These are phyloP conservation scores for Oscheius sp. DNA, from an alignment of 2,888 invertebrate species.

Conservation along the genomic window DNA sequence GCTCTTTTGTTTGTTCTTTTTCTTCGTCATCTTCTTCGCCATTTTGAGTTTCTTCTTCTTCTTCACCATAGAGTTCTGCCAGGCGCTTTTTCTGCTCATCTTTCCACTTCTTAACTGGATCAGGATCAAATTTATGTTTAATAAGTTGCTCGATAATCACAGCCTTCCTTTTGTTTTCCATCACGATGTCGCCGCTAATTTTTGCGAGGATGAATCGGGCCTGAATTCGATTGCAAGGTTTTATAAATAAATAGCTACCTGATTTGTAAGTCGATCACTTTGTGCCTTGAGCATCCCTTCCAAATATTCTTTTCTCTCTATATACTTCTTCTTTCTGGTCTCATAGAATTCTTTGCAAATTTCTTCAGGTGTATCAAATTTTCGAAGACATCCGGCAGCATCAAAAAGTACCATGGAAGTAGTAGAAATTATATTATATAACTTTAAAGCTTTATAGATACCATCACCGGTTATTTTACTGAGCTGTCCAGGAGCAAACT, in stretches of 20 bases:
- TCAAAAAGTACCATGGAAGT: slow-evolving; percentile 88
- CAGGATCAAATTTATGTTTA: slow-evolving; percentile 76
- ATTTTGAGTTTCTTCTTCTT: slow-evolving; percentile 71
- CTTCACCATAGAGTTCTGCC: slow-evolving; percentile 70
- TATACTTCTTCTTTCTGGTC: slow-evolving; percentile 82
- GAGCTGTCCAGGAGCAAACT: slow-evolving; percentile 77
- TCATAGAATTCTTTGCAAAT: slow-evolving; percentile 86
- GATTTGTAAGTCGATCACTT: slow-evolving; percentile 85
- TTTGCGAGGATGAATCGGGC: slow-evolving; percentile 89
- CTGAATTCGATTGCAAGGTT: no score
- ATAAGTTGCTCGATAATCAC: slow-evolving; percentile 86
- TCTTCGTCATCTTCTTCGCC: slow-evolving; percentile 74
- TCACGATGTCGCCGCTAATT: slow-evolving; percentile 82
- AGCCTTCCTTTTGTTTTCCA: slow-evolving; percentile 91
- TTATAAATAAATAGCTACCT: no score
- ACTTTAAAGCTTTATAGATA: slow-evolving; percentile 91
- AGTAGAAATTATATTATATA: slow-evolving; percentile 82
- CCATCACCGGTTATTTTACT: slow-evolving; percentile 80
- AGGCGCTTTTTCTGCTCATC: slow-evolving; percentile 72
- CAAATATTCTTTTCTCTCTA: slow-evolving; percentile 85
- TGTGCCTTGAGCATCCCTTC: slow-evolving; percentile 90
- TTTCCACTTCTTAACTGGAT: slow-evolving; percentile 80
- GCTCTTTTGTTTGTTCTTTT: no score
- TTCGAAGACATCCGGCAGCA: slow-evolving; percentile 76
- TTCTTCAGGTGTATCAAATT: slow-evolving; percentile 81